Evolutionary conservation across 2,113 vertebrate genomes (phyloP), one percentile per base, ranked within the genome.

Genomic region (Geococcyx californianus): DNA sequence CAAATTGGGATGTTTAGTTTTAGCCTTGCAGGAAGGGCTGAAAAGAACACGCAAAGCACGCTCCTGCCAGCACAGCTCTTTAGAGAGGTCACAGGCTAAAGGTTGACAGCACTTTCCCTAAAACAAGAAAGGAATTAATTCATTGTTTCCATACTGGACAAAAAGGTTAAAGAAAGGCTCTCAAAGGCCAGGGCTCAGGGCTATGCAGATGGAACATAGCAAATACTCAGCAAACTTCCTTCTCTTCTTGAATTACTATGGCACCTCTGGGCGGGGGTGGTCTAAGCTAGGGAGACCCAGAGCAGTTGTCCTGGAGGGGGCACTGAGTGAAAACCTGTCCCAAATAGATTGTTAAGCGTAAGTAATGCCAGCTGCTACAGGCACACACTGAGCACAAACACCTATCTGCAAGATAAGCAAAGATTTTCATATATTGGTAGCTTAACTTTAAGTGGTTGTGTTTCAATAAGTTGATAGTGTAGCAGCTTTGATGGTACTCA

Each of bases 131-230:
- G 31, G 31, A 75, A 89, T 96, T 49, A 87, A 92, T 66, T 84
- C 8, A 55, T 44, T 82, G 68, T 68, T 92, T 92, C 83, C 79
- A 79, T 60, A 44, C 16, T 49, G 31, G 40, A 70, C 47, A 78
- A 78, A n/a, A 94, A 93, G 75, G 83, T 92, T 95, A 84, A 86
- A 91, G 84, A 51, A 91, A 84, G 79, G 55, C 73, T 66, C 29
- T 38, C 44, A 62, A 38, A 94, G 60, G 49, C 36, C 59, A 73
- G 51, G 19, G 33, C 33, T 76, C 29, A 52, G 67, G 44, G 23
- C 58, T 55, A 76, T 89, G 33, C 72, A 80, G 78, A 67, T 44
- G 52, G 38, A 85, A 34, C 42, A 67, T 17, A 89, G 16, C 5
- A 76, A 83, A 77, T 47, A 74, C 5, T 67, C 56, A 4, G 8